Evolutionary conservation across 2,797 vertebrate genomes (phyloP).

Genomic region (Lithobates sylvaticus): DNA sequence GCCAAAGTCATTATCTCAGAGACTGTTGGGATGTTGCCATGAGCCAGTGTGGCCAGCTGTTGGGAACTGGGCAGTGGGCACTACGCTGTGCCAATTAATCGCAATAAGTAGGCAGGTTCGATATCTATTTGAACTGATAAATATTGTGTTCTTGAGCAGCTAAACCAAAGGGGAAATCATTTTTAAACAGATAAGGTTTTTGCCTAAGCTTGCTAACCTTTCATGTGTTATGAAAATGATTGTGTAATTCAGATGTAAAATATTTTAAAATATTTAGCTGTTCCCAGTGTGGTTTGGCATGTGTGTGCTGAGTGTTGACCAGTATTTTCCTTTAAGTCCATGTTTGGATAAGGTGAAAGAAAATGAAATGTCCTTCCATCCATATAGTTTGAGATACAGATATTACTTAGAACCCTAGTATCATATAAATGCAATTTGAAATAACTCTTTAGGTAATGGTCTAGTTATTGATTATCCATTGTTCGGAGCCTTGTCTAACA

Average conservation of each 20-base stretch:
- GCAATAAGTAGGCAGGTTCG: constrained; percentile 90
- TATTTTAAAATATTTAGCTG: no score
- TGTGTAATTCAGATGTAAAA: constrained; percentile 68
- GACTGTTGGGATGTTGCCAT: constrained; percentile 92
- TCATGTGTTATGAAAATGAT: constrained; percentile 78
- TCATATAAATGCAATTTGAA: no score
- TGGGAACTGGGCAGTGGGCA: constrained; percentile 89
- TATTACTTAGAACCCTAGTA: no score
- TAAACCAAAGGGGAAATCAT: constrained; percentile 83
- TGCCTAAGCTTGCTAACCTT: constrained; percentile 74
- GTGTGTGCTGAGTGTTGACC: no score
- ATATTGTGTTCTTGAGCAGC: constrained; percentile 86
- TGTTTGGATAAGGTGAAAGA: no score
- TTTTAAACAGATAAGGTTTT: constrained; percentile 78
- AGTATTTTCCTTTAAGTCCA: no score
- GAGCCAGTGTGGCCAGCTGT: constrained; percentile 97
- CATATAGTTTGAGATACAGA: no score
- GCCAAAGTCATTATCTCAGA: constrained; percentile 99
- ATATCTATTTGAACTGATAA: constrained; percentile 95
- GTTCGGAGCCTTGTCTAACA: no score
- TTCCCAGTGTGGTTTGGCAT: no score
- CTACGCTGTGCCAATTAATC: constrained; percentile 92
- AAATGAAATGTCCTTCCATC: no score
- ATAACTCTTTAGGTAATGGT: no score
- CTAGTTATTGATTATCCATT: no score